phyloP scores from a whole-genome alignment of 2,113 vertebrate genomes.

The Atrichornis clamosus region DNA sequence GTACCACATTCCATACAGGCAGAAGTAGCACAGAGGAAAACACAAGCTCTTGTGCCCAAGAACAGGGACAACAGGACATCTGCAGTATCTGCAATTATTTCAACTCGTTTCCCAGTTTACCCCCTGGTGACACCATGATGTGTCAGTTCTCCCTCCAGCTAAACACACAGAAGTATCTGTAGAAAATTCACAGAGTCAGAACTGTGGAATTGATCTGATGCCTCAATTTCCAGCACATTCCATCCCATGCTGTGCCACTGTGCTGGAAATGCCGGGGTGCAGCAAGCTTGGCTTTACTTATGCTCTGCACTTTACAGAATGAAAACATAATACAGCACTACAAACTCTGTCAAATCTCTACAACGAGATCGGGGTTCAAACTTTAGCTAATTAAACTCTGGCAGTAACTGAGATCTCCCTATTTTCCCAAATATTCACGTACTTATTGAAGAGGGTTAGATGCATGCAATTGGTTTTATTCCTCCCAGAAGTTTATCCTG shows the following conservation, averaged over 20 bases:
- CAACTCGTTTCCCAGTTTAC: neutral
- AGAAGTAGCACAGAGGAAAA: neutral
- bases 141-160: neutral
- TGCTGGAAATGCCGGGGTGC: accelerated
- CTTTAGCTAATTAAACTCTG: neutral
- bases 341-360: neutral
- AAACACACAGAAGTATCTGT: neutral
- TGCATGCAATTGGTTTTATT: neutral
- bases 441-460: neutral
- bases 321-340: neutral
- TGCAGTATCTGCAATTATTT: neutral
- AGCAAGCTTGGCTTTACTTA: neutral
- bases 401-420: neutral
- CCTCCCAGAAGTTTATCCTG: neutral
- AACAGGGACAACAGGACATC: neutral
- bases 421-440: neutral
- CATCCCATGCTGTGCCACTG: neutral
- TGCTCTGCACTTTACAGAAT: neutral
- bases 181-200: neutral
- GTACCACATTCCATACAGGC: neutral
- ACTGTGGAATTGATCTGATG: neutral
- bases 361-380: neutral
- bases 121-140: neutral
- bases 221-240: neutral
- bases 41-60: neutral